A percentile compares a stretch with the other conserved stretches of the same genome.
These are phyloP conservation scores for Biston stratarius DNA, from an alignment of 2,888 invertebrate species.

Conservation along the genomic window DNA sequence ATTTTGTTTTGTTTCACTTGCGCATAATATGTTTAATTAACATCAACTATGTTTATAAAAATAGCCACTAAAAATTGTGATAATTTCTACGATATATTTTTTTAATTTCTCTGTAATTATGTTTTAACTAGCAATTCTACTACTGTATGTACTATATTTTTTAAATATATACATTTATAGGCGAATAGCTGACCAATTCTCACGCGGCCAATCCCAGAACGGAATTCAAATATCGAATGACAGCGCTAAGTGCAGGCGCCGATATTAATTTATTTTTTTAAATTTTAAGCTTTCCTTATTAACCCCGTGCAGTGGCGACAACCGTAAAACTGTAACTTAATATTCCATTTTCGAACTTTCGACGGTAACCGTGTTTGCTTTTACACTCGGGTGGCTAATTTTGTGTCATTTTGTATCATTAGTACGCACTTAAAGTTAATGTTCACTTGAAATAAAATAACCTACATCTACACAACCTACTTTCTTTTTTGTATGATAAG, in stretches of 20 bases:
- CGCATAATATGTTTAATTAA: too few relatives aligned
- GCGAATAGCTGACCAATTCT: constrained; percentile 59
- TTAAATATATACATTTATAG: constrained; percentile 50
- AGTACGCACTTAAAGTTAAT: constrained; percentile 17
- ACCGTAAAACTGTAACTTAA: constrained; percentile 38
- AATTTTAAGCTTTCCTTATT: constrained; percentile 57
- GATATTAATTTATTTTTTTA: constrained; percentile 64
- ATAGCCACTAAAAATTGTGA: too few relatives aligned
- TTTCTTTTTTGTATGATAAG: constrained; percentile 8
- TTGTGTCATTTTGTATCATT: constrained; percentile 21
- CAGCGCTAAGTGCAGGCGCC: constrained; percentile 55
- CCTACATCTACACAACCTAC: background rate
- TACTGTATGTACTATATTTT: background rate
- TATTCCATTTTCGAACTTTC: constrained; percentile 32
- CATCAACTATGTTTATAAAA: background rate
- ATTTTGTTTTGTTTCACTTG: too few relatives aligned
- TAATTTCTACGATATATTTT: too few relatives aligned
- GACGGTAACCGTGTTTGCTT: constrained; percentile 32
- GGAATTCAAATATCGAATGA: constrained; percentile 68
- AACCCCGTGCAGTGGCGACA: constrained; percentile 35
- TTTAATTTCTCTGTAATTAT: too few relatives aligned
- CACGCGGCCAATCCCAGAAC: constrained; percentile 54
- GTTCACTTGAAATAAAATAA: constrained; percentile 29
- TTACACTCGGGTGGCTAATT: constrained; percentile 31
- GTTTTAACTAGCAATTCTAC: too few relatives aligned